phyloP scores from a whole-genome alignment of 2,888 invertebrate species.

The Bhutanitis thaidina region DNA sequence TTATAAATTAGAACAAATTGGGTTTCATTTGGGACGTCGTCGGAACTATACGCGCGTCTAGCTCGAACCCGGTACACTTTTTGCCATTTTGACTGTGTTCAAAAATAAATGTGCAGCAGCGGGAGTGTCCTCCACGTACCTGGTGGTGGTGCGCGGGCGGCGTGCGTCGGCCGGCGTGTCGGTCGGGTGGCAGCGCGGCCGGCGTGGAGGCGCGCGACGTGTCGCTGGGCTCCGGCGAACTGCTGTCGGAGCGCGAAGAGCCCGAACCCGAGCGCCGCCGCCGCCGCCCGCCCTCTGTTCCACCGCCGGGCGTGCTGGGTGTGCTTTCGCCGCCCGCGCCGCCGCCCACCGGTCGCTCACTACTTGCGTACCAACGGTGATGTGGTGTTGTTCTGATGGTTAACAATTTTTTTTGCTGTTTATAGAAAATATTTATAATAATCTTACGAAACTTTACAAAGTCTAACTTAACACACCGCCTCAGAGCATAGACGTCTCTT shows the following conservation, averaged over 20 bases:
- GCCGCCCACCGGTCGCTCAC: conserved; percentile 36
- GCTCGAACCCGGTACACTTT: no score
- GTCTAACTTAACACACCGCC: no score
- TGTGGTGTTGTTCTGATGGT: conserved; percentile 54
- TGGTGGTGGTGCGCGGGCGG: conserved; percentile 40
- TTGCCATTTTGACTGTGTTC: no score
- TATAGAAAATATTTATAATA: no score
- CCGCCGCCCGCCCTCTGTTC: conserved; percentile 63
- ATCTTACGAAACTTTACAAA: no score
- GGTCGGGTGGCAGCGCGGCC: conserved; percentile 61
- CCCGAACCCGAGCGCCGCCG: conserved; percentile 77
- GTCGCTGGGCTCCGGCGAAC: conserved; percentile 80
- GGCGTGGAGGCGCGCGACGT: conserved; percentile 81
- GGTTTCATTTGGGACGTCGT: no score
- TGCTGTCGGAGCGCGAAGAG: conserved; percentile 75
- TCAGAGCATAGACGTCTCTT: no score
- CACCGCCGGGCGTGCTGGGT: conserved; percentile 71
- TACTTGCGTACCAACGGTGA: conserved; percentile 67
- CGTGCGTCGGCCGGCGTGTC: conserved; percentile 49
- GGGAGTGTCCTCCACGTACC: no score
- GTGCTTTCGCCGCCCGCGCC: conserved; percentile 51
- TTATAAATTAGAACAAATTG: no score
- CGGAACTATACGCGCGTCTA: no score
- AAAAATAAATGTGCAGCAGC: no score
- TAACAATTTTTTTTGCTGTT: no score